phyloP scores from a whole-genome alignment of 2,113 vertebrate genomes.

The Callithrix jacchus region DNA sequence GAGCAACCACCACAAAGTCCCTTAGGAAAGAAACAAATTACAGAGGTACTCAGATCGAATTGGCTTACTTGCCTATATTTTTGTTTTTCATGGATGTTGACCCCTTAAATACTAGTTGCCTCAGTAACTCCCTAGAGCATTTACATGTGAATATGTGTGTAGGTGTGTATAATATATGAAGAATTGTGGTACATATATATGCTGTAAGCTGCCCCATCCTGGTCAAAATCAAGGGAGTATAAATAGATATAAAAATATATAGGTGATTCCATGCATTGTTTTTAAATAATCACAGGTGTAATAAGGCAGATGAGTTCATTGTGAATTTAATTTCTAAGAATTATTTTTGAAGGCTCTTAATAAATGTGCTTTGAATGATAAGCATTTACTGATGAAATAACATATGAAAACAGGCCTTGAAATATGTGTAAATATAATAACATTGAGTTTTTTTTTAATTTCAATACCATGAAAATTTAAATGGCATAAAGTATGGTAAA shows the following conservation, averaged over 20 bases:
- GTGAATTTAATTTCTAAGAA: background rate
- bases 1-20: background rate
- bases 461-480: background rate
- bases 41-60: background rate
- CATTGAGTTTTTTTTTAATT: background rate
- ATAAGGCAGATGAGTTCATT: background rate
- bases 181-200: background rate
- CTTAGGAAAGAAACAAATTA: background rate
- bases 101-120: background rate
- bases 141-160: background rate
- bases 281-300: background rate
- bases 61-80: background rate
- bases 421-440: background rate
- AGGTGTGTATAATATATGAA: background rate
- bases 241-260: background rate
- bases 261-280: background rate
- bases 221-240: background rate
- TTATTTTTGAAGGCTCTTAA: background rate
- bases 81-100: background rate
- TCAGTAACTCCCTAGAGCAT: background rate
- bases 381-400: background rate
- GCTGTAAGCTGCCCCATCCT: background rate
- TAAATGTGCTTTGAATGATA: background rate
- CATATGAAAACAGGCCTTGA: background rate
- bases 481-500: background rate